Base-by-base conservation (phyloP, 2,797 vertebrate species). In the Valencia hispanica region DNA sequence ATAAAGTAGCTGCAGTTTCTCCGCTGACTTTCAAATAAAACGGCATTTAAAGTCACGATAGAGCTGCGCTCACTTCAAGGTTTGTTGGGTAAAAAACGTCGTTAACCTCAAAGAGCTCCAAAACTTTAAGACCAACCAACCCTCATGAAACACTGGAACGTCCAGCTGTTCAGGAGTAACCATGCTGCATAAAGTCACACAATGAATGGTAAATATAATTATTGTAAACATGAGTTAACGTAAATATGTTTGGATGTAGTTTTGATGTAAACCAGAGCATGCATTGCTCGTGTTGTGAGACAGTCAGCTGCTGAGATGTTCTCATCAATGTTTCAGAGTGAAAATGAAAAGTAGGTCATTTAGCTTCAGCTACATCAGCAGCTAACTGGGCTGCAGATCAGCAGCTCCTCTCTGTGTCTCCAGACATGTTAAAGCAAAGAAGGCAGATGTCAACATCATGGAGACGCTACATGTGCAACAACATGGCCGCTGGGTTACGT, bases 341-440 rank as follows among this genome's bases (percentile, higher is more conserved):
- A 69, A 69, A 69, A 68, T 68, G 65, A 68, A 68, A 43, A 68
- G 39, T 68, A 41, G 65, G 65, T 68, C 39, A 68, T 41, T 68
- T 41, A 41, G 14, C 25, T 68, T 43, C 25, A 68, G 41, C 39
- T n/a, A 6, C 39, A 15, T 41, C 63, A 68, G 36, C 63, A n/a
- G 59, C 3, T 4, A 20, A 20, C 59, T 36, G 59, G 17, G 59
- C 2, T 25, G 41, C 43, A 12, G 36, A 36, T 63, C 32, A 36
- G 20, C 32, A 51, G 22, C 50, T 51, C 20, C 50, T 25, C 50
- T 3, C 51, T 30, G 27, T 34, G 57, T 27, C 30, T 32, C 30
- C 30, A 12, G 32, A 59, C 30, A 61, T 32, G 30, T 32, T 61
- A 25, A 18, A 18, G 30, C 32, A 34, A 61, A 34, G 12, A 47